Evolutionary conservation across 35 echinoderm and acorn worm genomes (phyloP), one percentile per base, ranked within the genome.

Genomic region (Heliocidaris erythrogramma): DNA sequence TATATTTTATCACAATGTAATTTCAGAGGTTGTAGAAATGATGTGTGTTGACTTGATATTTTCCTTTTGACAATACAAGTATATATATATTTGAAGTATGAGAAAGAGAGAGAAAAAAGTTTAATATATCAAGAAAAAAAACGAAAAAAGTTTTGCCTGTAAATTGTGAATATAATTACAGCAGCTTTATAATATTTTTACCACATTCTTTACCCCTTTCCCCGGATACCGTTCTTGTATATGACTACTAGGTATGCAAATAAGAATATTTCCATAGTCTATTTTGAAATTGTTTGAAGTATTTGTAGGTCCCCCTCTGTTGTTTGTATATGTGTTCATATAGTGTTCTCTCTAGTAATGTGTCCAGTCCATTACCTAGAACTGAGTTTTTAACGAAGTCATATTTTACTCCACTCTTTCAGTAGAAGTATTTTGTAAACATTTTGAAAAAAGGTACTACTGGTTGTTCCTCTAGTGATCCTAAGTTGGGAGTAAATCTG

Each of bases 151-250:
- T 92, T 92, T 30, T 52, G 91, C 91, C 49, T 92, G 91, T 92
- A 92, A 92, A 92, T 92, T 92, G 91, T 92, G 91, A 92, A 92
- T 92, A 92, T 92, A 30, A 92, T 59, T 52, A 59, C 91, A 92
- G 91, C 91, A 92, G 91, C 91, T 92, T 92, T 92, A 13, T 27
- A 59, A 49, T 92, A 92, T 92, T 92, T 92, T 92, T 92, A 92
- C 47, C 91, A 89, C 87, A 89, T 89, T 89, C 87, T 89, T 89
- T 89, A 89, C 16, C 91, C 91, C 27, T 59, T 16, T 16, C 91
- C 47, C 47, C 17, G 31, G 17, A 21, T 30, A 59, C 29, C 91
- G 27, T 48, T 59, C 31, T 59, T 92, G 48, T 92, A 92, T 49
- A 49, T 49, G 49, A 59, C 31, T 30, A 92, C 50, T 92, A 49